Evolutionary conservation across 2,797 vertebrate species (phyloP).

Genomic region (Kryptopterus vitreolus): DNA sequence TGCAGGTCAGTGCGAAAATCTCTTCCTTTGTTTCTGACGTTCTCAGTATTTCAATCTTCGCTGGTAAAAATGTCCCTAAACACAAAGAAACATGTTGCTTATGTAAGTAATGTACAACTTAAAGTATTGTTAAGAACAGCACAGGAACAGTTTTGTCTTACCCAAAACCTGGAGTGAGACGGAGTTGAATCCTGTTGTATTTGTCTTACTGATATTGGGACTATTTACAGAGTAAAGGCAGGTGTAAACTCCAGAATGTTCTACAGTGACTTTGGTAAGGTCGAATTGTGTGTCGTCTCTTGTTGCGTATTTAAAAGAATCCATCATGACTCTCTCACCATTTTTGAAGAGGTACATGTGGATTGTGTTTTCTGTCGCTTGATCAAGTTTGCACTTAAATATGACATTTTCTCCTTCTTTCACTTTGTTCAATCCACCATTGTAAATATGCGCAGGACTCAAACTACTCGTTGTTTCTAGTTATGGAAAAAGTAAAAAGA

Average conservation of each 20-base stretch:
- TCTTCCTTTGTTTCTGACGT: neutral
- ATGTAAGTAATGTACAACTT: no score
- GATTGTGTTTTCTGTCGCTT: neutral
- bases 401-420: neutral
- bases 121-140: no score
- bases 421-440: neutral
- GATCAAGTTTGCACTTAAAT: neutral
- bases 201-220: neutral
- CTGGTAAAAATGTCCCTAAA: neutral
- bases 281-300: neutral
- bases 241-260: constrained; percentile 3
- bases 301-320: fast-evolving
- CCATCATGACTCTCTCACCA: neutral
- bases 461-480: neutral
- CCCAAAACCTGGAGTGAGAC: neutral
- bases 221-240: neutral
- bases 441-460: neutral
- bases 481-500: neutral
- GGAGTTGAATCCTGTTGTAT: neutral
- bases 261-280: neutral
- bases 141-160: neutral
- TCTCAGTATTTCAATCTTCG: neutral
- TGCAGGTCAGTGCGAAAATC: neutral
- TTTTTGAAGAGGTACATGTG: constrained; percentile 5
- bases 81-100: neutral